phyloP scores from a whole-genome alignment of 2,113 vertebrate species.

The Narcine bancroftii region DNA sequence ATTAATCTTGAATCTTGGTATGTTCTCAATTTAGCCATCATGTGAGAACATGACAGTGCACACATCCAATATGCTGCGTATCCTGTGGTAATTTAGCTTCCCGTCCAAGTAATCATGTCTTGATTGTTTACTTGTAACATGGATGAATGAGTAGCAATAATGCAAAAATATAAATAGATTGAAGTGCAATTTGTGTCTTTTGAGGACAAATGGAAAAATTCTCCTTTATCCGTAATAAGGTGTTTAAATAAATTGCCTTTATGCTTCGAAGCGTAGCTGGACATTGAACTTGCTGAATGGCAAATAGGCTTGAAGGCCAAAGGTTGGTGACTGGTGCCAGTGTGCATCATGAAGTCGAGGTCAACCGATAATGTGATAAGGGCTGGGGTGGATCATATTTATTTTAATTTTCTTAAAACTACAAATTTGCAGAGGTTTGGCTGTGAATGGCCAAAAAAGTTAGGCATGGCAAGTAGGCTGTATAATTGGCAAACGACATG shows the following conservation, averaged over 20 bases:
- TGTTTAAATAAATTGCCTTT: background rate
- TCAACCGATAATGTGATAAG: slow-evolving; percentile 4
- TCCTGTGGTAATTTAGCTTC: background rate
- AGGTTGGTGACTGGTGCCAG: background rate
- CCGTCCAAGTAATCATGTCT: background rate
- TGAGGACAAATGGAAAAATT: background rate
- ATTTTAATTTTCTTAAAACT: background rate
- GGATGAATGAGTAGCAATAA: background rate
- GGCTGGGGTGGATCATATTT: background rate
- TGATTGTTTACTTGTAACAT: background rate
- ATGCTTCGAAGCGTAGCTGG: background rate
- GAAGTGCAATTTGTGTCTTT: background rate
- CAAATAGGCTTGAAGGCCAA: background rate
- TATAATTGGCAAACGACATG: background rate
- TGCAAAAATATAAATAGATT: background rate
- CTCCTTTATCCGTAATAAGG: background rate
- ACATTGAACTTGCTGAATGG: background rate
- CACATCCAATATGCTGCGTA: background rate
- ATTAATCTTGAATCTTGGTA: background rate
- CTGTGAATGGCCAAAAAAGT: background rate
- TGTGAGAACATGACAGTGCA: background rate
- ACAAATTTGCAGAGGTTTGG: background rate
- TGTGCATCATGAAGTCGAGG: background rate
- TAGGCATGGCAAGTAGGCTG: background rate
- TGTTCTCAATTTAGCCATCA: background rate